These are phyloP conservation scores for Sycophila texana DNA, from an alignment of 2,888 invertebrate species.

Conservation along the genomic window DNA sequence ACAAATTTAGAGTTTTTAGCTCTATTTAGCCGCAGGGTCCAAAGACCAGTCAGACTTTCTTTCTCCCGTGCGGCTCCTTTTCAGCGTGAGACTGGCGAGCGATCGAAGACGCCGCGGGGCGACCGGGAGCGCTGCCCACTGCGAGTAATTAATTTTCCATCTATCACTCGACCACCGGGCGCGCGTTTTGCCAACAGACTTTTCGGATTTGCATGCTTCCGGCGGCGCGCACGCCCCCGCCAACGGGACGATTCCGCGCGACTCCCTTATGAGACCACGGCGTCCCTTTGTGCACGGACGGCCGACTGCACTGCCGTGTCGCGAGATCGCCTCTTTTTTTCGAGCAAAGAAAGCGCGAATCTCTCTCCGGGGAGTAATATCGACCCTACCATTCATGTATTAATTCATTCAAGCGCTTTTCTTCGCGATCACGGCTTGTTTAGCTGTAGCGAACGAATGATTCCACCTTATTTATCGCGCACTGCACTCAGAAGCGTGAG, in stretches of 20 bases:
- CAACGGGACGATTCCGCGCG: conserved; percentile 13
- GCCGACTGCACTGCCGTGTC: not conserved
- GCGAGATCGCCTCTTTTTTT: not conserved
- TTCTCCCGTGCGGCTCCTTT: not conserved
- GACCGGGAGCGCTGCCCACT: conserved; percentile 19
- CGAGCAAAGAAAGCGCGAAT: conserved; percentile 26
- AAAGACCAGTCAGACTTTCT: not conserved
- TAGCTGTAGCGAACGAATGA: too few species aligned
- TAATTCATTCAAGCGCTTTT: too few species aligned
- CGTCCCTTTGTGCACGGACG: conserved; percentile 1
- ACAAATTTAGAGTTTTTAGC: too few species aligned
- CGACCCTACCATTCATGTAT: not conserved
- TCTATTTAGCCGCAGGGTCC: too few species aligned
- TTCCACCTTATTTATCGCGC: too few species aligned
- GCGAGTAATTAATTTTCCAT: conserved; percentile 69
- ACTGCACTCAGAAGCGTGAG: too few species aligned
- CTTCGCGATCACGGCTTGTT: too few species aligned
- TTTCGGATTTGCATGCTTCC: conserved; percentile 68
- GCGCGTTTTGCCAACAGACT: conserved; percentile 68
- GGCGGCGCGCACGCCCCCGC: conserved; percentile 62
- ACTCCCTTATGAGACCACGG: not conserved
- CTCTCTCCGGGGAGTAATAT: conserved; percentile 43
- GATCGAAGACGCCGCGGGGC: not conserved
- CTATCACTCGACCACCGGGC: conserved; percentile 71
- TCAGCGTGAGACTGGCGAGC: not conserved